Evolutionary conservation across 2,797 vertebrate genomes (phyloP), one percentile per base, ranked within the genome.

Genomic region (Dendrocincla tyrannina): DNA sequence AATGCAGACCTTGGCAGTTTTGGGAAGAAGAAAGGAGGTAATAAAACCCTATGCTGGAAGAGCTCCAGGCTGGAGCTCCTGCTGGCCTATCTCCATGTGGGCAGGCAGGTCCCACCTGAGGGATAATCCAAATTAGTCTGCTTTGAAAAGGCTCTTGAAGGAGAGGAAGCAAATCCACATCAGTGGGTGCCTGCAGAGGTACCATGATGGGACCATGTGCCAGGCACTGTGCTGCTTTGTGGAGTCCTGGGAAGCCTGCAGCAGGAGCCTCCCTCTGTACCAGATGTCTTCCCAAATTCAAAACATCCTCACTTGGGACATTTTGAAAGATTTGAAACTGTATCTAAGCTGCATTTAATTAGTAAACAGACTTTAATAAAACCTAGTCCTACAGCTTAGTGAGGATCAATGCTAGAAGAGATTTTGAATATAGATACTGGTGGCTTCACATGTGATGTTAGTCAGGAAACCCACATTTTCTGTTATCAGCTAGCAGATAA

Each of bases 311-410:
- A 3, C 46, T 75, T 74, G 22, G 73, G 63, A 76, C 46, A 30
- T 83, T 80, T 23, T 91, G 64, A 81, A 93, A 75, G 81, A 85
- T 76, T 72, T 41, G 52, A 32, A 85, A 79, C 30, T 11, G 3
- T 47, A 50, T 33, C 35, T 49, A 83, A 70, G 62, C 56, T 90
- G 83, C 60, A 66, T 72, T 90, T 91, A 81, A 88, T 88, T 84
- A 91, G 41, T 53, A 86, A 62, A 64, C 1, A 8, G 53, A 62
- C 59, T 75, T 67, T 5, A 84, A 77, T 47, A 74, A 52, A 85
- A 82, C 4, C 39, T 85, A 80, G 44, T 53, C 56, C 46, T 88
- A 42, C 22, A 88, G n/a, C 70, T 75, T 81, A 81, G 22, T 7
- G 58, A 42, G 49, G 32, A 56, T 64, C 37, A 64, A 68, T 42